Evolutionary conservation across 2,888 invertebrate species (phyloP).

Genomic region (Limnephilus marmoratus): DNA sequence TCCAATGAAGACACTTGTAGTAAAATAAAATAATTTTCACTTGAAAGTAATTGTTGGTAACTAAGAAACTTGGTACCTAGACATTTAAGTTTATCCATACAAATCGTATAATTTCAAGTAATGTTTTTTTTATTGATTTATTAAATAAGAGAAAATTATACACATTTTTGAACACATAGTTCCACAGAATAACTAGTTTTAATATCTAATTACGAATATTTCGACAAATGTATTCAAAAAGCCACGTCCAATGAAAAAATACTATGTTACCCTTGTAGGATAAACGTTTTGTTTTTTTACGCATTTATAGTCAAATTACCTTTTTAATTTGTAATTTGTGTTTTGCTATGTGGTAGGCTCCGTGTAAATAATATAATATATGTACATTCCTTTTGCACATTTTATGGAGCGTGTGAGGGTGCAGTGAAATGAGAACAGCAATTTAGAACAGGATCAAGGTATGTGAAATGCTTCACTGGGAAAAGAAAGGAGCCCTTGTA

Average conservation of each 20-base stretch:
- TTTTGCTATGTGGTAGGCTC: neutral
- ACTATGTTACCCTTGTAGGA: neutral
- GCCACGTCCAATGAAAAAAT: neutral
- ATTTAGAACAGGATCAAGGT: slow-evolving; percentile 7
- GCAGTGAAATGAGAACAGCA: neutral
- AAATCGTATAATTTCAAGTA: too few species aligned
- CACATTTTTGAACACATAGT: too few species aligned
- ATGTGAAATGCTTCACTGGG: neutral
- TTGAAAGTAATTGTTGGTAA: too few species aligned
- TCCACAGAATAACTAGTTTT: too few species aligned
- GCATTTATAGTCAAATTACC: neutral
- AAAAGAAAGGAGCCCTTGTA: neutral
- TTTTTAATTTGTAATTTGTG: neutral
- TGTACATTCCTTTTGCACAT: neutral
- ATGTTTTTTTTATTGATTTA: too few species aligned
- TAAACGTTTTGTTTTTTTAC: neutral
- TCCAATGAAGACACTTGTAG: too few species aligned
- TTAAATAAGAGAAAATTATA: too few species aligned
- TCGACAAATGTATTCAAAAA: too few species aligned
- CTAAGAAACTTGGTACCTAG: too few species aligned
- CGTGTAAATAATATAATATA: neutral
- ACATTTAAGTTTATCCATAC: too few species aligned
- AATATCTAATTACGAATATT: too few species aligned
- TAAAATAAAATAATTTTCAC: too few species aligned
- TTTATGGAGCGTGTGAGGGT: slow-evolving; percentile 14